These are phyloP conservation scores for Hyperoodon ampullatus DNA, from an alignment of 2,113 vertebrate genomes.

Conservation along the genomic window DNA sequence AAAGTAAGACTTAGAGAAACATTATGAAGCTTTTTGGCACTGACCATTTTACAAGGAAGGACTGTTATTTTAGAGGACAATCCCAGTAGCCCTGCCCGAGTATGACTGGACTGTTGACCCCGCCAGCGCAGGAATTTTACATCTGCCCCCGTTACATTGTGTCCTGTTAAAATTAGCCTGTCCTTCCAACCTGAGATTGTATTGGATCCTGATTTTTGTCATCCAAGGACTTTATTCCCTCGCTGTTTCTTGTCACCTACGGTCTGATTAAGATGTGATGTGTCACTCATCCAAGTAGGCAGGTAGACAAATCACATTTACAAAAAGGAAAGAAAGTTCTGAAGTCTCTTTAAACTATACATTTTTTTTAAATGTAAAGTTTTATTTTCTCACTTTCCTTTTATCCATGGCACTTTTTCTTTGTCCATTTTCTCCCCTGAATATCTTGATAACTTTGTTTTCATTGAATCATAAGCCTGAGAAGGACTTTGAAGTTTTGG, in stretches of 20 bases:
- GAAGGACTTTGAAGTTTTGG: constrained; percentile 14
- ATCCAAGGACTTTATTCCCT: neutral
- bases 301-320: constrained; percentile 9
- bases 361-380: neutral
- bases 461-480: neutral
- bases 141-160: neutral
- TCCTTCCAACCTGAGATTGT: neutral
- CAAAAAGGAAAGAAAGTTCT: neutral
- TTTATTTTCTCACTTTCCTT: constrained; percentile 9
- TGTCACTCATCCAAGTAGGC: neutral
- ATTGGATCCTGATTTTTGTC: constrained; percentile 6
- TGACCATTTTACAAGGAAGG: neutral
- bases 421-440: neutral
- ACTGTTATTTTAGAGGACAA: neutral
- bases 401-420: neutral
- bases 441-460: neutral
- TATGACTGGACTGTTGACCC: neutral
- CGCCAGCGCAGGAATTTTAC: neutral
- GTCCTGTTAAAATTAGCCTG: neutral
- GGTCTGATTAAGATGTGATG: neutral
- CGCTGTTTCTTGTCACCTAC: neutral
- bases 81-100: neutral
- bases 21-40: neutral
- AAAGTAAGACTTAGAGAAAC: neutral
- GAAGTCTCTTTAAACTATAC: neutral